Conservation (phyloP, 2,113 vertebrate genomes). For the Phylloscopus whistleri region DNA sequence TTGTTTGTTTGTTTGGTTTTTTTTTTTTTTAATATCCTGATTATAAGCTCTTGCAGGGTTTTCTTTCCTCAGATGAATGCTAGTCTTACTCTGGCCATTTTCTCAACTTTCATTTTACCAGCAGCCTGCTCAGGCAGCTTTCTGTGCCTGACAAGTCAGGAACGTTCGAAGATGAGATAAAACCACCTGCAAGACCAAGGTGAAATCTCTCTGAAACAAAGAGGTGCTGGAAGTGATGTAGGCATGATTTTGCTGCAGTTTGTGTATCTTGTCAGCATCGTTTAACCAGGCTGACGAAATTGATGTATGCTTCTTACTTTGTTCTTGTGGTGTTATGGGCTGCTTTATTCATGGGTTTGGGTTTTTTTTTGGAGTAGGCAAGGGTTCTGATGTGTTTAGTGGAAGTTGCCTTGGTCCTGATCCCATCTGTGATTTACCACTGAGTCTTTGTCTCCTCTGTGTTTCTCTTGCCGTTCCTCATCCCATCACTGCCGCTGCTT, state of each 20-base stretch:
- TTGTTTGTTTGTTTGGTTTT: no score
- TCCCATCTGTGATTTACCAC: not conserved
- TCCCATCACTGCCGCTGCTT: not conserved
- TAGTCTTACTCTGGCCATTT: not conserved
- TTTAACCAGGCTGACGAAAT: not conserved
- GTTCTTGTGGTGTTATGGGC: not conserved
- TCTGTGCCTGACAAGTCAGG: fast-evolving
- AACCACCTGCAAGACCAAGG: not conserved
- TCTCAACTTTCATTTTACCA: not conserved
- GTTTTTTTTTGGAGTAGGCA: fast-evolving
- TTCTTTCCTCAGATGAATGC: not conserved
- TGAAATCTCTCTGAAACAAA: not conserved
- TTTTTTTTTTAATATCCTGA: not conserved
- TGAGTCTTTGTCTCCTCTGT: not conserved
- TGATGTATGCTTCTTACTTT: not conserved
- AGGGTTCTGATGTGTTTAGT: not conserved
- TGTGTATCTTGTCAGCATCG: not conserved
- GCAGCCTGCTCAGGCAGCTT: not conserved
- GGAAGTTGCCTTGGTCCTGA: not conserved
- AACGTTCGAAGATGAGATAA: not conserved
- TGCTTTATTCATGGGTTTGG: not conserved
- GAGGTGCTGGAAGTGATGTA: not conserved
- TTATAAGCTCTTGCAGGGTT: not conserved
- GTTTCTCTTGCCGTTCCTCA: not conserved
- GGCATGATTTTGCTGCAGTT: not conserved